Evolutionary conservation across 2,113 vertebrate species (phyloP), one percentile per base, ranked within the genome.

Genomic region (Chlorocebus sabaeus): DNA sequence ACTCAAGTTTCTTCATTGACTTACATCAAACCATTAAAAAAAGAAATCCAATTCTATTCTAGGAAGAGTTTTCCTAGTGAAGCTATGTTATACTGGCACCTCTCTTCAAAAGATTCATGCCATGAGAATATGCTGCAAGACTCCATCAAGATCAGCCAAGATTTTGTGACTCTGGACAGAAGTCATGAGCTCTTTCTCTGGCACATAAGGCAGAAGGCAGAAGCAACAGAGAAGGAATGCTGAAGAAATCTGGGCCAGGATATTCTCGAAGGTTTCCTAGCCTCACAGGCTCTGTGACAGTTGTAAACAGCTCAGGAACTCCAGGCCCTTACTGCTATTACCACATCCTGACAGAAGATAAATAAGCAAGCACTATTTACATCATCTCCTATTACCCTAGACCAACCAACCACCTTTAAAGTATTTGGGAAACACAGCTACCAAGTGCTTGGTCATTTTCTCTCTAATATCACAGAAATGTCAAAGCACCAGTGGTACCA

Each of bases 121-220:
- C 68, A 92, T 79, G 40, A 87, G 10, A 95, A 79, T n/a, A 61
- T 13, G 61, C 27, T 84, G 6, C 38, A 88, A 85, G 82, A 55
- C 32, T 95, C 55, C 38, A n/a, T 55, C 68, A 68, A 89, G 84
- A 95, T 68, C 40, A 83, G 96, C 27, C 83, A 96, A 87, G 79
- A 84, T 68, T 70, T 72, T 45, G 10, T 79, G 75, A 55, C 52
- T 38, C 6, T 25, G 67, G 40, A 45, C 57, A 64, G 59, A 64
- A 87, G 75, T 90, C 67, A 59, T 61, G 48, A 87, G 70, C 40
- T 80, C 79, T 64, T 79, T 48, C 68, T 89, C 93, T 96, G 93
- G 83, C 79, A 86, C 17, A 82, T 55, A 40, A 61, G 35, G 88
- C 95, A 94, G n/a, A 95, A 83, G 72, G 55, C 22, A 94, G 23